Evolutionary conservation across 1,140 invertebrate genomes (phyloP), one percentile per base, ranked within the genome.

Genomic region (Galleria mellonella): DNA sequence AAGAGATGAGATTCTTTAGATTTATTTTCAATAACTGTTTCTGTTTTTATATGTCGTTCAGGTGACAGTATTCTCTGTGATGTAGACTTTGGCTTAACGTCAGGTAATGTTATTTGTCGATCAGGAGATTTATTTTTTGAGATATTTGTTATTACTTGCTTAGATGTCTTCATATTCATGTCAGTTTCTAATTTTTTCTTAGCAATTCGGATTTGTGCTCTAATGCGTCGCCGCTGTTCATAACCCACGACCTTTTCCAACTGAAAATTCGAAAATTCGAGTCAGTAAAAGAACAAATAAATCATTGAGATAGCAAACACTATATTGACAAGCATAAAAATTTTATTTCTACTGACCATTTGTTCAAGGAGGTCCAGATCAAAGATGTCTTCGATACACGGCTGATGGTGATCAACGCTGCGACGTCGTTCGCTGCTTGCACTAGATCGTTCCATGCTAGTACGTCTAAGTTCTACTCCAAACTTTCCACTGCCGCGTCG

Each of bases 221-320:
- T 87, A 42, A 94, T 93, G 44, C 91, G 88, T 39, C 92, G 88
- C 46, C 93, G 81, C 60, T 93, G 87, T 55, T 94, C 93, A 64
- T 94, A 94, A 43, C 89, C 89, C 14, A 89, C 89, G 23, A 93
- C 90, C 63, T 90, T 92, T 74, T 94, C 91, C 67, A 94, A 82
- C 90, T 92, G 79, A 55, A 88, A 89, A 52, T 50, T 32, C 56
- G 33, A 60, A 54, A 23, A 47, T n/a, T 32, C 32, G 35, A 51
- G 28, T 57, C 40, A 61, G 45, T 55, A 53, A 46, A 45, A 58
- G 36, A 48, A 55, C 14, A 43, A 14, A 44, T 8, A 41, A 5
- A 51, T 33, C n/a, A n/a, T n/a, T 32, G 29, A 47, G 11, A 14
- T 29, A 43, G 47, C 11, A 8, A 4, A 41, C 12, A 47, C 23